Conservation (phyloP, 2,888 invertebrate species). For the Pristionchus maxplancki region DNA sequence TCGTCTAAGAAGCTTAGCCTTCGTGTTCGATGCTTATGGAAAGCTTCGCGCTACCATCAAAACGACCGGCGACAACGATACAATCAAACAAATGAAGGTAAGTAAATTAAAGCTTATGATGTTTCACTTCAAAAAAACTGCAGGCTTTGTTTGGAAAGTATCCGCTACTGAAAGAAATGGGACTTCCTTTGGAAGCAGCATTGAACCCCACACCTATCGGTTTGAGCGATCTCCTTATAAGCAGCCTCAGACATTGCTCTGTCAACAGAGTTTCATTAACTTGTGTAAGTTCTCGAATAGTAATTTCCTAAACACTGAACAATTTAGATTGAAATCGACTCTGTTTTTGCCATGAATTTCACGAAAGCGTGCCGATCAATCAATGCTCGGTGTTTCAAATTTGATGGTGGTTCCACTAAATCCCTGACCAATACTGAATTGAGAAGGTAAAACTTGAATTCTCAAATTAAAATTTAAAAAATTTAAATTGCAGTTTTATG, state of each 20-base stretch:
- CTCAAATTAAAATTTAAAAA: no score
- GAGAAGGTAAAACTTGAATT: background rate
- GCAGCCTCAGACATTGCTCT: background rate
- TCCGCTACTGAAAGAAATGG: background rate
- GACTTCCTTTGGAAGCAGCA: background rate
- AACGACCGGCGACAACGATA: background rate
- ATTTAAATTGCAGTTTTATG: no score
- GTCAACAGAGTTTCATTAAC: background rate
- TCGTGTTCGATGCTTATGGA: background rate
- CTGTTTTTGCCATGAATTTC: background rate
- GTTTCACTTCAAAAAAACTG: background rate
- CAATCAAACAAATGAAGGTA: background rate
- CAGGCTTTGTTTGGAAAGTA: background rate
- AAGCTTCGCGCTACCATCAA: background rate
- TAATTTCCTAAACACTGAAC: no score
- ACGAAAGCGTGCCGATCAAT: background rate
- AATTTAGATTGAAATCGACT: background rate
- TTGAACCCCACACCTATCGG: background rate
- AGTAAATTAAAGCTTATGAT: background rate
- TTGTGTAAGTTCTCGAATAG: background rate
- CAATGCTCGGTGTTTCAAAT: background rate
- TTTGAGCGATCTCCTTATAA: background rate
- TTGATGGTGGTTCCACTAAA: background rate
- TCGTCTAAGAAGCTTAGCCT: background rate
- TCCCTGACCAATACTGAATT: background rate